phyloP scores from a whole-genome alignment of 2,797 vertebrate species.

The Gouania willdenowi region DNA sequence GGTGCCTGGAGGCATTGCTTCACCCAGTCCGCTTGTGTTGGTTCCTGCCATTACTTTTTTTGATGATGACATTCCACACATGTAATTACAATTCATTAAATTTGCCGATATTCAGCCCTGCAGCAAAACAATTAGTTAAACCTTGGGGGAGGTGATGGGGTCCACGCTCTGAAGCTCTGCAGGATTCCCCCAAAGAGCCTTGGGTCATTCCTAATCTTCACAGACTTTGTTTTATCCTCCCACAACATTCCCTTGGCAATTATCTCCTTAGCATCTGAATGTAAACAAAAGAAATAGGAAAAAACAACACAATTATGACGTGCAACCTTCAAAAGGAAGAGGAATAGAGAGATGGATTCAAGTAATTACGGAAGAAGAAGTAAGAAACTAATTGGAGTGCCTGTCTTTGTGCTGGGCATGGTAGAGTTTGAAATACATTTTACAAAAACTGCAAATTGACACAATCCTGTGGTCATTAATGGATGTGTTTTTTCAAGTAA shows the following conservation, averaged over 20 bases:
- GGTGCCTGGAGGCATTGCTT: too few species aligned
- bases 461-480: conserved; percentile 28
- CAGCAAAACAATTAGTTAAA: conserved; percentile 31
- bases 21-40: neutral
- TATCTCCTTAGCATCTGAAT: conserved; percentile 64
- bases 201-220: conserved; percentile 28
- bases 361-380: conserved; percentile 37
- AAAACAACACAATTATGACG: conserved; percentile 53
- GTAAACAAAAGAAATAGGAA: conserved; percentile 56
- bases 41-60: neutral
- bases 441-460: conserved; percentile 19
- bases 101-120: conserved; percentile 15
- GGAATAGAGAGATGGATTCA: conserved; percentile 23
- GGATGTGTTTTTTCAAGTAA: conserved; percentile 35
- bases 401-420: conserved; percentile 23
- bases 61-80: neutral
- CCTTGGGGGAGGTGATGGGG: conserved; percentile 5
- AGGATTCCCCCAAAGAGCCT: conserved; percentile 22
- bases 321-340: conserved; percentile 58
- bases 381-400: conserved; percentile 16
- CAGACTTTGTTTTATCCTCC: conserved; percentile 46
- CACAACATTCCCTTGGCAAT: conserved; percentile 47
- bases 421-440: conserved; percentile 17
- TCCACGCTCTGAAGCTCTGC: conserved; percentile 40
- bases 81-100: conserved; percentile 10